Percentiles rank a stretch among this genome's conserved stretches.
Conservation (phyloP, 1,140 invertebrate species). For the Drosophila chauvacae region DNA sequence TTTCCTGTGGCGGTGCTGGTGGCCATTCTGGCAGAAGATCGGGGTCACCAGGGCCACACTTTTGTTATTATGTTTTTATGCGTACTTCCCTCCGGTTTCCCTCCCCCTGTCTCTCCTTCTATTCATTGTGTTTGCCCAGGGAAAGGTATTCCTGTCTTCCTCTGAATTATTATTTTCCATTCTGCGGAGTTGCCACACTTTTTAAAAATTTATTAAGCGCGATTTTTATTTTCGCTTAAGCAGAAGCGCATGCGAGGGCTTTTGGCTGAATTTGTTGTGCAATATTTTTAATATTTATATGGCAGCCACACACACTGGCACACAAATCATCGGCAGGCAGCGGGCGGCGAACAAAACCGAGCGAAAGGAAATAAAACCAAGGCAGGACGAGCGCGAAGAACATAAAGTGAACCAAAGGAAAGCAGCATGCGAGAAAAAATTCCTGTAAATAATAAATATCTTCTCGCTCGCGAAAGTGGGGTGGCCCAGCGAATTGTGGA, state of each 20-base stretch:
- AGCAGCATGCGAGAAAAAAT: constrained; percentile 66
- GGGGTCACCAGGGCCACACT: constrained; percentile 55
- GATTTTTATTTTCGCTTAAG: constrained; percentile 62
- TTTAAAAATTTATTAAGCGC: constrained; percentile 80
- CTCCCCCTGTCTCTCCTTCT: not conserved
- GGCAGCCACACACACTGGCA: constrained; percentile 69
- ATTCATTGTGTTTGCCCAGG: constrained; percentile 18
- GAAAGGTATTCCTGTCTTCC: constrained; percentile 35
- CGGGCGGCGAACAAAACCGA: constrained; percentile 38
- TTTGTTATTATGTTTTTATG: constrained; percentile 74
- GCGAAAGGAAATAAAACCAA: constrained; percentile 46
- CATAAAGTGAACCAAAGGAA: constrained; percentile 57
- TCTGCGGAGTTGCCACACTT: constrained; percentile 68
- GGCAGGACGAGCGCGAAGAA: constrained; percentile 32
- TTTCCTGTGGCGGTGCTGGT: constrained; percentile 57
- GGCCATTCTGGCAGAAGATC: constrained; percentile 24
- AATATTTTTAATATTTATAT: constrained; percentile 83
- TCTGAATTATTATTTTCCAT: constrained; percentile 74
- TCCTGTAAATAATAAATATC: constrained; percentile 81
- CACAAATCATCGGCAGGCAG: constrained; percentile 78
- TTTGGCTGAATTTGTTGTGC: constrained; percentile 62
- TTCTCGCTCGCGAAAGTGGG: constrained; percentile 30
- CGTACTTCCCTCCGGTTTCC: constrained; percentile 12
- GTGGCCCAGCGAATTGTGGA: constrained; percentile 33
- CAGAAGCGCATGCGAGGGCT: constrained; percentile 17